Base-by-base conservation (phyloP, 2,888 invertebrate genomes). In the Hirtodrosophila duncani region DNA sequence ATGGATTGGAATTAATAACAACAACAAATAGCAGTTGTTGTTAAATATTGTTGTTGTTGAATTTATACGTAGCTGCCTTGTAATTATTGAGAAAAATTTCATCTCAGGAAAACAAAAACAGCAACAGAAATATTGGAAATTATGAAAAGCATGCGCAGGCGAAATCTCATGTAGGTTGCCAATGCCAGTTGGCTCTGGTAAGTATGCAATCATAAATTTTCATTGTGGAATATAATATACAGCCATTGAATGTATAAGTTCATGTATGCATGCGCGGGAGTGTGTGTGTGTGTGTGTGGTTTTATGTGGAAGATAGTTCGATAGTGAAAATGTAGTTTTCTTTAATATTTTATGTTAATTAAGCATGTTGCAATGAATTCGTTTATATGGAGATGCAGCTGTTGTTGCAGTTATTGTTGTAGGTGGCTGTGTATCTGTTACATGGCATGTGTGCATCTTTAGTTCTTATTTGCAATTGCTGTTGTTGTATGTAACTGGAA, bases 1-100 rank as follows among this genome's bases (percentile, higher is more conserved):
- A 82, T 82, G 82, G 83, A 80, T 82, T 65, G 83, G 83, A 82
- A 83, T 82, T 83, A 83, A 83, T 82, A 81, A 83, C 24, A n/a
- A n/a, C n/a, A n/a, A n/a, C n/a, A 44, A 21, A 39, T 27, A 51
- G 42, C 43, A 52, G 42, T 36, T 42, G 29, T 39, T 20, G 36
- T 24, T 48, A n/a, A n/a, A 24, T 10, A 9, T 9, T 38, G 11
- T 41, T 21, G 16, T 23, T 9, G 3, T 13, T 9, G 8, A 7
- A 9, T n/a, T n/a, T n/a, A n/a, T n/a, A n/a, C n/a, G 14, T 18
- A 34, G 36, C 37, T 38, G 42, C 55, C 68, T 46, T 68, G 69
- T 58, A 60, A 48, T 52, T 56, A 53, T 59, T 31, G 46, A 56
- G 30, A 41, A 20, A 43, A 36, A 11, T 27, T 1, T 1, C 6